Percentiles rank a stretch among this genome's conserved stretches.
Conservation (phyloP, 92 coral and sea anemone species). For the Paragorgia papillata region DNA sequence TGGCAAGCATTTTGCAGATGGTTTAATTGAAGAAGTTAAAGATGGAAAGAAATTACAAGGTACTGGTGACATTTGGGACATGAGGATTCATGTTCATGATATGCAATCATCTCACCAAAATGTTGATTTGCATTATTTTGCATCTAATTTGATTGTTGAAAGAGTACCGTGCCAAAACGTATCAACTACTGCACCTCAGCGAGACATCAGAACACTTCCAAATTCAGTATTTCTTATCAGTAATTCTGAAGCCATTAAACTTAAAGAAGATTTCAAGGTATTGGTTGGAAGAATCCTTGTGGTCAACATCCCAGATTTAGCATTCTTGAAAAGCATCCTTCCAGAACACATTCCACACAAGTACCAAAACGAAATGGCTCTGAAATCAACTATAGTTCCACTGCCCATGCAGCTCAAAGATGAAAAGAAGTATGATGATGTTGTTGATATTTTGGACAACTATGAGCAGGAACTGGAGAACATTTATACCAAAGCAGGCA, state of each 20-base stretch:
- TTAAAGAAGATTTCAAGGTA: slow-evolving; percentile 56
- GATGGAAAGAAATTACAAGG: slow-evolving; percentile 52
- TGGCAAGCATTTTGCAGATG: slow-evolving; percentile 56
- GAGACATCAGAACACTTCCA: slow-evolving; percentile 40
- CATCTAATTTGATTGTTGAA: slow-evolving; percentile 58
- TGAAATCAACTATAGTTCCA: slow-evolving; percentile 53
- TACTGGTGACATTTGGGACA: slow-evolving; percentile 62
- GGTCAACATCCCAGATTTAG: slow-evolving; percentile 36
- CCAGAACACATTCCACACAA: slow-evolving; percentile 51
- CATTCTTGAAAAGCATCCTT: slow-evolving; percentile 50
- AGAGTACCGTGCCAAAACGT: slow-evolving; percentile 50
- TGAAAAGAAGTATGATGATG: slow-evolving; percentile 60
- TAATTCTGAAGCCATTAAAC: slow-evolving; percentile 30
- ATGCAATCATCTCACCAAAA: slow-evolving; percentile 53
- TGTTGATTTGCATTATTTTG: slow-evolving; percentile 58
- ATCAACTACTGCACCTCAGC: slow-evolving; percentile 39
- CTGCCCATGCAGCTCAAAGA: slow-evolving; percentile 57
- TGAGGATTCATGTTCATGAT: slow-evolving; percentile 47
- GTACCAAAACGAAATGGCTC: slow-evolving; percentile 52
- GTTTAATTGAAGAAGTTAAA: slow-evolving; percentile 30
- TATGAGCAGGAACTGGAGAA: slow-evolving; percentile 20
- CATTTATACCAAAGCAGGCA: slow-evolving; percentile 14
- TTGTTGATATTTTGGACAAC: slow-evolving; percentile 47
- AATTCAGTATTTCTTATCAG: slow-evolving; percentile 47
- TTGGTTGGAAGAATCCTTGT: slow-evolving; percentile 49